Percentiles rank a stretch among this genome's conserved stretches.
phyloP scores from a whole-genome alignment of 2,888 invertebrate species.

The Athripsodes cinereus region DNA sequence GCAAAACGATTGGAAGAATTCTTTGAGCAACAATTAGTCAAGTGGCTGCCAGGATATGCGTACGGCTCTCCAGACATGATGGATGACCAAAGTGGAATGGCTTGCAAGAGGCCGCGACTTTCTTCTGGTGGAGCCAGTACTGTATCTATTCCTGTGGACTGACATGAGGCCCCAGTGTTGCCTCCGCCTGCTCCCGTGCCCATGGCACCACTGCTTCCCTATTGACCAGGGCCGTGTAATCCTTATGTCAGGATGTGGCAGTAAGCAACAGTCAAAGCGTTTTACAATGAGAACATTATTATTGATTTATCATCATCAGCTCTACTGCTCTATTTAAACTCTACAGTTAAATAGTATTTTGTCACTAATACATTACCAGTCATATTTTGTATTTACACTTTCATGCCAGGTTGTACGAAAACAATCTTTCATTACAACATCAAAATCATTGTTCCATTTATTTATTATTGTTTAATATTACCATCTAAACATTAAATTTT shows the following conservation, averaged over 20 bases:
- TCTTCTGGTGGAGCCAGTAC: background rate
- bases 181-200: background rate
- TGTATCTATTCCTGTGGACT: conserved; percentile 6
- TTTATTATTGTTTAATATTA: too few relatives aligned
- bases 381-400: too few relatives aligned
- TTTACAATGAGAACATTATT: too few relatives aligned
- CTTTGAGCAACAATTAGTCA: conserved; percentile 73
- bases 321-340: too few relatives aligned
- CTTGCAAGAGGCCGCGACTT: conserved; percentile 7
- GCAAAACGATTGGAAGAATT: conserved; percentile 79
- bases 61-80: conserved; percentile 40
- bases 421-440: too few relatives aligned
- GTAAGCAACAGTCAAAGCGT: too few relatives aligned
- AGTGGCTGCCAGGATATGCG: conserved; percentile 75
- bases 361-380: too few relatives aligned
- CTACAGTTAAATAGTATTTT: too few relatives aligned
- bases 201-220: conserved; percentile 3
- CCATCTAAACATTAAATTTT: too few relatives aligned
- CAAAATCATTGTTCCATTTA: too few relatives aligned
- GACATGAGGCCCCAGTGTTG: conserved; percentile 5
- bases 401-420: too few relatives aligned
- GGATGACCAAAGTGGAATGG: background rate
- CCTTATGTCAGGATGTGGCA: background rate
- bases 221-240: conserved; percentile 5
- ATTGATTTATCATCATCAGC: too few relatives aligned